phyloP scores from a whole-genome alignment of 1,140 invertebrate species.

The Oedothorax gibbosus region DNA sequence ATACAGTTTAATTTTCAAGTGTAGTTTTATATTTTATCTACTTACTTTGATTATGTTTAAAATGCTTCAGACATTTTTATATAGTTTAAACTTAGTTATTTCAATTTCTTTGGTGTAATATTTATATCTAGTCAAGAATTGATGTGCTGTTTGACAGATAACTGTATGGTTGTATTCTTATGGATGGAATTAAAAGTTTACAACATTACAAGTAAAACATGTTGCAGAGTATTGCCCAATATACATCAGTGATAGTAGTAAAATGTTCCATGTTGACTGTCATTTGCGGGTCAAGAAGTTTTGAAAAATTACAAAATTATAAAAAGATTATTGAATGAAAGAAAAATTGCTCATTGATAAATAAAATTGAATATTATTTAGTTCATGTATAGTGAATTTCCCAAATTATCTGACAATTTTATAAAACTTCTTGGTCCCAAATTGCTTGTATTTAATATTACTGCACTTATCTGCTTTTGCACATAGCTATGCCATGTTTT shows the following conservation, averaged over 20 bases:
- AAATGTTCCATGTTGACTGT: conserved; percentile 1
- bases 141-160: conserved; percentile 17
- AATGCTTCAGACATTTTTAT: not conserved
- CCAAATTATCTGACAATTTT: not conserved
- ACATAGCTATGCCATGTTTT: conserved; percentile 2
- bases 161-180: conserved; percentile 20
- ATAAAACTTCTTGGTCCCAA: conserved; percentile 33
- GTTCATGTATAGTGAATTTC: not conserved
- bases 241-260: conserved; percentile 2
- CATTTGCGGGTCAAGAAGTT: conserved; percentile 21
- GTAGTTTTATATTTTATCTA: not conserved
- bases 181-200: conserved; percentile 10
- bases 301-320: not conserved
- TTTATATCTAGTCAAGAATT: conserved; percentile 36
- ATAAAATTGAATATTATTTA: not conserved
- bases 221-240: not conserved
- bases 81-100: not conserved
- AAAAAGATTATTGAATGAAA: not conserved
- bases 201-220: not conserved
- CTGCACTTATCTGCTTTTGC: conserved; percentile 34
- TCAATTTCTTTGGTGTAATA: conserved; percentile 14
- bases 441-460: conserved; percentile 17
- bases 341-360: not conserved
- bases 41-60: not conserved
- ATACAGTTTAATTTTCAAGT: not conserved